Percentiles rank a stretch among this genome's conserved stretches.
Conservation (phyloP, 2,888 invertebrate genomes). For the Lamellibrachia columna region DNA sequence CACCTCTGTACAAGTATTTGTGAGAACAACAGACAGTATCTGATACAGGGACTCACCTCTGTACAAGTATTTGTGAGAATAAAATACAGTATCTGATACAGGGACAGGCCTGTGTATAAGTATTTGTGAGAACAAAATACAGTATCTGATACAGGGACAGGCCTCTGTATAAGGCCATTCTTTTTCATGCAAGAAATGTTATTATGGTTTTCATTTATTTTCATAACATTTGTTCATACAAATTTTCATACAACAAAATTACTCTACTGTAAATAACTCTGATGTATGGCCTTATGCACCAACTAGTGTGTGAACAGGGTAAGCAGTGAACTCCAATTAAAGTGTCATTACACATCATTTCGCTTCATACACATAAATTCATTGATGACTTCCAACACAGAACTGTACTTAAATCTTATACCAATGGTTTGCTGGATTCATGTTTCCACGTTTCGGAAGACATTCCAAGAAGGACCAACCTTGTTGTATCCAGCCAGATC, state of each 20-base stretch:
- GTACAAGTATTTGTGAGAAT: too few species aligned
- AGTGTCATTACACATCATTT: not conserved
- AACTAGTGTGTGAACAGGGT: too few species aligned
- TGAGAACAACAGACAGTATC: too few species aligned
- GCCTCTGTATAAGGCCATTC: not conserved
- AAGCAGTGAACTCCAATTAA: not conserved
- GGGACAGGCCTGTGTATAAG: not conserved
- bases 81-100: too few species aligned
- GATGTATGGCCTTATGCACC: too few species aligned
- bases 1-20: too few species aligned
- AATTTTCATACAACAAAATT: too few species aligned
- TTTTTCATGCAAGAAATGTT: not conserved
- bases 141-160: too few species aligned
- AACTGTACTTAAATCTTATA: not conserved
- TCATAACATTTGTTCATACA: too few species aligned
- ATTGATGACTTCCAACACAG: not conserved
- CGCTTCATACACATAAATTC: not conserved
- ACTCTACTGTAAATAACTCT: too few species aligned
- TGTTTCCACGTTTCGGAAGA: not conserved
- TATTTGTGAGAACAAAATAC: too few species aligned
- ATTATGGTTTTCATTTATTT: not conserved
- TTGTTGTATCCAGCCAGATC: not conserved
- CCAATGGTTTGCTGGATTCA: not conserved
- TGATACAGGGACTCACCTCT: too few species aligned
- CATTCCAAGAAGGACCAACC: not conserved